Conservation (phyloP, 2,888 invertebrate species). For the Coelopa pilipes region DNA sequence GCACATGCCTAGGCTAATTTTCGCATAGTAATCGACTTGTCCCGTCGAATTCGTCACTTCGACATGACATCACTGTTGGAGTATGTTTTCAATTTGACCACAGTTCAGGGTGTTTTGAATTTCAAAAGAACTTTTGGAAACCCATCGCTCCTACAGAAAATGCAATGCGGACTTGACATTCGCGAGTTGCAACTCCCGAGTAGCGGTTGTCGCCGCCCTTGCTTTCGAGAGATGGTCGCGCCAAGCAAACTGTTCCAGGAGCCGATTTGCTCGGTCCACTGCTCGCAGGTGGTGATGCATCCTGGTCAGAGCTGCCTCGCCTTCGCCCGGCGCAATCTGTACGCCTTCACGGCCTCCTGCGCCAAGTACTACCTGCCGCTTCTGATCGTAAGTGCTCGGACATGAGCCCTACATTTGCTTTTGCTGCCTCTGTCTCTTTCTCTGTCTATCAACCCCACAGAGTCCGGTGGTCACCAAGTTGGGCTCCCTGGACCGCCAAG, state of each 20-base stretch:
- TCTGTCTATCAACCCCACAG: constrained; percentile 39
- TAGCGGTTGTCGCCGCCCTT: too few species aligned
- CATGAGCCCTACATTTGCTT: too few species aligned
- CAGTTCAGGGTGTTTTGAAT: too few species aligned
- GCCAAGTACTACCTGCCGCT: constrained; percentile 54
- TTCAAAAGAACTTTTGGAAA: not conserved
- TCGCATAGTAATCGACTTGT: too few species aligned
- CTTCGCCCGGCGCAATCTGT: constrained; percentile 35
- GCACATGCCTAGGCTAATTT: too few species aligned
- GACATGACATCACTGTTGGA: too few species aligned
- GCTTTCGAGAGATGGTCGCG: constrained; percentile 39
- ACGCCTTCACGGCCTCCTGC: constrained; percentile 13
- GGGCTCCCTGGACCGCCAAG: constrained; percentile 39
- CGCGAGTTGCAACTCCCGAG: too few species aligned
- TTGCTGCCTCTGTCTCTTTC: too few species aligned
- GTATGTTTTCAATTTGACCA: too few species aligned
- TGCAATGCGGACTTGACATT: too few species aligned
- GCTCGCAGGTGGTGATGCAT: constrained; percentile 43
- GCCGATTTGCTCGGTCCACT: constrained; percentile 39
- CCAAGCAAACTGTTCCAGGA: constrained; percentile 42
- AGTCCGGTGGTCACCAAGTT: constrained; percentile 49
- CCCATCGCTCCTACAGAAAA: too few species aligned
- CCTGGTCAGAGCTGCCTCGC: constrained; percentile 41
- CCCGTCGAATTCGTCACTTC: too few species aligned
- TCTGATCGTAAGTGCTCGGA: constrained; percentile 41